Base-by-base conservation (phyloP, 2,888 invertebrate species). In the Mylabris sibirica region DNA sequence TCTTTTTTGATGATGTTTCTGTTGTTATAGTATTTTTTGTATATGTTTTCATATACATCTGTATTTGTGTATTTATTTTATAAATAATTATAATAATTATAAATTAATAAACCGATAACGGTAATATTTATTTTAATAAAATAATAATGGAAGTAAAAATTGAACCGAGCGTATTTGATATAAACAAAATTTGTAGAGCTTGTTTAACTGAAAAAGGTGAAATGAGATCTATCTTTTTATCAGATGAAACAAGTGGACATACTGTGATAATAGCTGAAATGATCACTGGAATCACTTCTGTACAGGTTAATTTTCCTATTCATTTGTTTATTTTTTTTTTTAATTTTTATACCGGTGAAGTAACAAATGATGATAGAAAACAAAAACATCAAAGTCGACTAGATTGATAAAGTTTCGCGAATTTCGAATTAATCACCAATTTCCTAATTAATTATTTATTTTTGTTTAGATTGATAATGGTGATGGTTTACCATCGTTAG, bases 181-280 rank as follows among this genome's bases (percentile, higher is more conserved):
- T 86, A 59, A 84, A 80, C 68, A 85, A 86, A 80, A 84, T 87
- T 67, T 87, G 87, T 77, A 81, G 87, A 59, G 81, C 86, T 57
- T 87, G 87, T 75, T 78, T 87, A 64, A 82, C 83, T 26, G 84
- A 84, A 76, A 85, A 85, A 71, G 84, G 83, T 14, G 85, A 85
- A 74, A 86, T 87, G 86, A 81, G 84, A 71, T 84, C 85, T 4
- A 82, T 87, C 30, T 87, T 85, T 77, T 81, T 85, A 64, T 78
- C 82, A 62, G 84, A 84, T 67, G 84, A 84, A 75, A 76, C 82
- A 69, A 80, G 82, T 73, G 85, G 84, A 64, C 82, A 84, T 74
- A 69, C 82, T 65, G 75, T 84, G 75, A 81, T 82, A 71, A 79
- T 87, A 63, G 86, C 86, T 59, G 84, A 86, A 79, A 86, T 87